Evolutionary conservation across 2,113 vertebrate species (phyloP).

Genomic region (Beaufortia kweichowensis): DNA sequence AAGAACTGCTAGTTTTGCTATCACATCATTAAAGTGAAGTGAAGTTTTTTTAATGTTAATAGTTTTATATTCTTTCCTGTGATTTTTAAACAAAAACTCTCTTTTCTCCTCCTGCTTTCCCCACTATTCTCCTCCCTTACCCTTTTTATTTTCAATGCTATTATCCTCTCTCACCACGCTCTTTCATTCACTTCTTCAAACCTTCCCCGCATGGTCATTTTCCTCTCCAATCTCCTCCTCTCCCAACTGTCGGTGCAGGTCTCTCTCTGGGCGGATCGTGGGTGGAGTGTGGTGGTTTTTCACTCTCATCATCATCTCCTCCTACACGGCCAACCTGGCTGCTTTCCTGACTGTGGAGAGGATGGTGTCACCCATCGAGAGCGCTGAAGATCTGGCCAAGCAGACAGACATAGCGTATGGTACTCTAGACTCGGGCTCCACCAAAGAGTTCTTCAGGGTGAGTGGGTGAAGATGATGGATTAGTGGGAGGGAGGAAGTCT

Average conservation of each 20-base stretch:
- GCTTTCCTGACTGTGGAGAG: constrained; percentile 98
- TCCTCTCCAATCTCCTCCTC: constrained; percentile 11
- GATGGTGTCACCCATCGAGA: constrained; percentile 99
- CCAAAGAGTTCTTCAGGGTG: constrained; percentile 99
- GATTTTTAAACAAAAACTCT: not conserved
- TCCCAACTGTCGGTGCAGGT: constrained; percentile 71
- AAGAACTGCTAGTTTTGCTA: not conserved
- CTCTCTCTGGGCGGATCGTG: constrained; percentile 95
- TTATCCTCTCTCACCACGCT: not conserved
- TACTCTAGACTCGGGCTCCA: constrained; percentile 96
- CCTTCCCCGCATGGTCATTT: constrained; percentile 26
- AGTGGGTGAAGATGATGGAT: constrained; percentile 64
- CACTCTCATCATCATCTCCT: constrained; percentile 99
- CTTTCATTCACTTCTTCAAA: constrained; percentile 9
- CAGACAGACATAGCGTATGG: constrained; percentile 99
- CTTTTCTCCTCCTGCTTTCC: not conserved
- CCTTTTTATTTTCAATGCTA: not conserved
- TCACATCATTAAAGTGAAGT: not conserved
- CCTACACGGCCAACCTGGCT: constrained; percentile 96
- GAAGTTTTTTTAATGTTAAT: not conserved
- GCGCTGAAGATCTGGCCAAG: constrained; percentile 96
- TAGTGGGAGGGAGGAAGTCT: not conserved
- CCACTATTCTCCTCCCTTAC: constrained; percentile 6
- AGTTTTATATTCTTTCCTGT: too few species aligned
- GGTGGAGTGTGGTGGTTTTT: constrained; percentile 99